Conservation (phyloP, 2,797 vertebrate species). For the Chelonia mydas region DNA sequence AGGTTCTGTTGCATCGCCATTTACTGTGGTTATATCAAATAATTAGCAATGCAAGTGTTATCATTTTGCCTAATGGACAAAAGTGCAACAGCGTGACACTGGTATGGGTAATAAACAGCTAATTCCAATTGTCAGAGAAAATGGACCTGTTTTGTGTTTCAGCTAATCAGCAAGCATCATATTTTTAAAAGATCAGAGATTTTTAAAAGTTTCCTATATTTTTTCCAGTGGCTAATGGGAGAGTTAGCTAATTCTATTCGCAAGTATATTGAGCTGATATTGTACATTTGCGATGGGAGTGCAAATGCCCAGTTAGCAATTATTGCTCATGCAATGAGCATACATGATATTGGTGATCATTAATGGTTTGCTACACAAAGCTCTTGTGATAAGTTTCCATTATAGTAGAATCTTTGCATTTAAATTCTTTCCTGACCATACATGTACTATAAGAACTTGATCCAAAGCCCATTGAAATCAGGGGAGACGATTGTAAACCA, state of each 20-base stretch:
- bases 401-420: slow-evolving; percentile 17
- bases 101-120: slow-evolving; percentile 24
- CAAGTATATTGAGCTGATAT: slow-evolving; percentile 29
- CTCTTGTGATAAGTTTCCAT: slow-evolving; percentile 7
- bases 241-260: slow-evolving; percentile 39
- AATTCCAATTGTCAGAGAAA: slow-evolving; percentile 32
- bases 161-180: slow-evolving; percentile 18
- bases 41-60: slow-evolving; percentile 55
- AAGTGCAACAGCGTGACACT: slow-evolving; percentile 29
- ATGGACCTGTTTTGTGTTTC: slow-evolving; percentile 34
- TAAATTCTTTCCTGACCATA: slow-evolving; percentile 4
- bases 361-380: not conserved
- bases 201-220: slow-evolving; percentile 1
- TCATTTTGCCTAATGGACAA: slow-evolving; percentile 48
- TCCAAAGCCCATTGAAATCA: not conserved
- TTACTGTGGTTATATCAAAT: slow-evolving; percentile 64
- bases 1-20: slow-evolving; percentile 67
- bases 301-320: not conserved
- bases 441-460: not conserved
- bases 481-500: not conserved
- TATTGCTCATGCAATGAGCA: slow-evolving; percentile 43
- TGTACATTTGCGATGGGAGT: slow-evolving; percentile 10
- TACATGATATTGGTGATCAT: slow-evolving; percentile 20
- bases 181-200: slow-evolving; percentile 31
- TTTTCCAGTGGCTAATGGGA: slow-evolving; percentile 30